Percentiles rank a stretch among this genome's conserved stretches.
Conservation (phyloP, 1,140 invertebrate species). For the Galleria mellonella region DNA sequence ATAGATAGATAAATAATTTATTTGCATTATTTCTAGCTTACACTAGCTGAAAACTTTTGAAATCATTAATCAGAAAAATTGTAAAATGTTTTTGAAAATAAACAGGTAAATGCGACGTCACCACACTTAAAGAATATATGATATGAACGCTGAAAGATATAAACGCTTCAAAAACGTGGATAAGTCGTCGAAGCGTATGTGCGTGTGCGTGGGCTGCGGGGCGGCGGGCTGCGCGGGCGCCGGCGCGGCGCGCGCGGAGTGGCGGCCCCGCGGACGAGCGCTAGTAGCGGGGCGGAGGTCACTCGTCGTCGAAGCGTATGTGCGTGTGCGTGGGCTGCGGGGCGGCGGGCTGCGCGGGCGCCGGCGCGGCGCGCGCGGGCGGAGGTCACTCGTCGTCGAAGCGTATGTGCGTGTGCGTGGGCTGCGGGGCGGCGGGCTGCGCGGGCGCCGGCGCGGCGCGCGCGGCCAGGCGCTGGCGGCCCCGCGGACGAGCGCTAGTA, state of each 20-base stretch:
- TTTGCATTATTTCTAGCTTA: too few species aligned
- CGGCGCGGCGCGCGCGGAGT: not conserved
- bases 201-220: constrained; percentile 56
- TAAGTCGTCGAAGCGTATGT: constrained; percentile 63
- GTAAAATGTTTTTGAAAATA: too few species aligned
- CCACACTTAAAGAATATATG: too few species aligned
- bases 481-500: too few species aligned
- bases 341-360: constrained; percentile 29
- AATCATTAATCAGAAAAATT: too few species aligned
- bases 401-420: constrained; percentile 58
- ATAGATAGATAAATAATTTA: too few species aligned
- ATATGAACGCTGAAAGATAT: too few species aligned
- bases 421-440: constrained; percentile 42
- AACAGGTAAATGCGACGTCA: too few species aligned
- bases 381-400: constrained; percentile 36
- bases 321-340: constrained; percentile 60
- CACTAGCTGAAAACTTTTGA: too few species aligned
- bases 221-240: constrained; percentile 24
- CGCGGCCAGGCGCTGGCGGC: constrained; percentile 5
- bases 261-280: not conserved
- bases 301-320: constrained; percentile 50
- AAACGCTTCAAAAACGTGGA: too few species aligned
- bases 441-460: not conserved
- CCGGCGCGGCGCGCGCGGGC: constrained; percentile 4
- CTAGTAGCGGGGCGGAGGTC: too few species aligned